These are phyloP conservation scores for Leuctra nigra DNA, from an alignment of 2,888 invertebrate genomes.

Conservation along the genomic window DNA sequence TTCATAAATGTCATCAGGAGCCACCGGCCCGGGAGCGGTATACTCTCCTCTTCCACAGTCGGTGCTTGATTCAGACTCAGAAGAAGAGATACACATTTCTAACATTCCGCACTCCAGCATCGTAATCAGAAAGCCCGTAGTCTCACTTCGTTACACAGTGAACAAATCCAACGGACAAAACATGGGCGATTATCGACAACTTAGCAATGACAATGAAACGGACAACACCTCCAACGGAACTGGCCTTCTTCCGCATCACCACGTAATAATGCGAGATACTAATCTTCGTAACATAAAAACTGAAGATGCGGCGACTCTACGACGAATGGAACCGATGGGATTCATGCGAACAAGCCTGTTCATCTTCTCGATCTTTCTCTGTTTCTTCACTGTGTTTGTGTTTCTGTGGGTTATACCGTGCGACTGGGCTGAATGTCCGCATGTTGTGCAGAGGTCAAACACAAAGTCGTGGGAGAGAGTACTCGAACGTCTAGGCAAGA, in stretches of 20 bases:
- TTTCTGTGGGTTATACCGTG: constrained; percentile 74
- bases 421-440: constrained; percentile 58
- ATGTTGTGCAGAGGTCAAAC: constrained; percentile 26
- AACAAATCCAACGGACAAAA: constrained; percentile 26
- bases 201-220: constrained; percentile 25
- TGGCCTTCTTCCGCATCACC: constrained; percentile 18
- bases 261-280: too few species aligned
- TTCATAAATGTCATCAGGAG: constrained; percentile 29
- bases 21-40: constrained; percentile 36
- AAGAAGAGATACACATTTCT: constrained; percentile 49
- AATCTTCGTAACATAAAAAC: constrained; percentile 26
- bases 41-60: constrained; percentile 73
- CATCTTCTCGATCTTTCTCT: constrained; percentile 61
- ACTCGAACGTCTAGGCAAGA: constrained; percentile 40
- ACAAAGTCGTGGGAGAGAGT: constrained; percentile 38
- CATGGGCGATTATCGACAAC: constrained; percentile 29
- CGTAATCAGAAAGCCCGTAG: constrained; percentile 21
- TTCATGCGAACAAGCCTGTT: constrained; percentile 60
- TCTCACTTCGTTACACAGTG: constrained; percentile 16
- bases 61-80: constrained; percentile 70
- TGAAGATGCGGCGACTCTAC: constrained; percentile 5
- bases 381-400: constrained; percentile 61
- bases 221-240: constrained; percentile 26
- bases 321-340: constrained; percentile 50
- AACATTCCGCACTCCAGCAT: too few species aligned